Evolutionary conservation across 2,113 vertebrate genomes (phyloP), one percentile per base, ranked within the genome.

Genomic region (Campylorhamphus procurvoides): DNA sequence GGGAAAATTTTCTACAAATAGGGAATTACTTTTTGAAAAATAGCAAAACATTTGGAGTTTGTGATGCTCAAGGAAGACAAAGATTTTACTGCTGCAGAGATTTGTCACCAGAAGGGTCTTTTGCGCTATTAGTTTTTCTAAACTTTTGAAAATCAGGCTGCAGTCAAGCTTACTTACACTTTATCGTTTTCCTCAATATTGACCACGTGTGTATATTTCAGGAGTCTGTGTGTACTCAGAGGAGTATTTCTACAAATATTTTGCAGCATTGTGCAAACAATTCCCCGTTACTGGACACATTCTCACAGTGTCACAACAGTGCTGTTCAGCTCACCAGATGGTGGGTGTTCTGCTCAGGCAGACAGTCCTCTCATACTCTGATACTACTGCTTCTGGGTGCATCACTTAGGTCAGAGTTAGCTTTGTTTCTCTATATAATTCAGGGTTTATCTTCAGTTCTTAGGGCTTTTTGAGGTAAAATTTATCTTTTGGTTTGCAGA

Each of bases 231-330:
- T 72, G 14, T 73, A 53, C 31, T 79, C 31, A 33, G 31, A 56
- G 13, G 24, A 82, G 13, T 52, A 59, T 66, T 79, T 72, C 47
- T 62, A 35, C 62, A 73, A 90, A n/a, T 68, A 22, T 64, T 85
- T 46, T 49, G 28, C 39, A 71, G 27, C 33, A 31, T 14, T 44
- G 5, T 60, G 58, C 19, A 50, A 58, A 37, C 1, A 50, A 15
- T 49, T 87, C 39, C 20, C 14, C 24, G 24, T 52, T 91, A 29
- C n/a, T 66, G 64, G 23, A 20, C 10, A 2, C 27, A 33, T 35
- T 18, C 29, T 69, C 27, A 35, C 20, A 71, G 39, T 46, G 46
- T n/a, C 25, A 28, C 0, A 0, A 5, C 50, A 23, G 29, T 37
- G 9, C n/a, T 66, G 15, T 59, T 71, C 39, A 67, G 20, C 35